Percentiles rank a stretch among this genome's conserved stretches.
These are phyloP conservation scores for Archaeoteleia sp. DNA, from an alignment of 2,888 invertebrate species.

Conservation along the genomic window DNA sequence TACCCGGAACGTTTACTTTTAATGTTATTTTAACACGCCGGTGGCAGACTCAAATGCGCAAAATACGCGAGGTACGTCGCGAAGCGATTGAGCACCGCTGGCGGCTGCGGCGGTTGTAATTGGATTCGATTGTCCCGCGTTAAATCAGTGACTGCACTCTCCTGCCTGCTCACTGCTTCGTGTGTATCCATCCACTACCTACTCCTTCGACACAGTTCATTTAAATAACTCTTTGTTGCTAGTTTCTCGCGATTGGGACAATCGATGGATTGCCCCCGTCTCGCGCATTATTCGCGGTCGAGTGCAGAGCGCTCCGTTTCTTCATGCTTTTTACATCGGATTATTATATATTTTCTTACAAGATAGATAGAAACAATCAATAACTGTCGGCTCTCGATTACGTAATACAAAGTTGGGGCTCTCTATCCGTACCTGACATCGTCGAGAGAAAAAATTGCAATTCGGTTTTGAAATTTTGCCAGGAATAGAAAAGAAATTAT, in stretches of 20 bases:
- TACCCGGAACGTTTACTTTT: too few species aligned
- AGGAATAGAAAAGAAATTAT: too few species aligned
- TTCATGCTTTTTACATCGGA: conserved; percentile 18
- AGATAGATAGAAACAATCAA: conserved; percentile 45
- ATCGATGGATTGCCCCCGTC: conserved; percentile 55
- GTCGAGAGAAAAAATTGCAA: conserved; percentile 42
- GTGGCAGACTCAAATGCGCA: conserved; percentile 8
- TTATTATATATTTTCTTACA: conserved; percentile 26
- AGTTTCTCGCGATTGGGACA: conserved; percentile 56
- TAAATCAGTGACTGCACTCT: conserved; percentile 73
- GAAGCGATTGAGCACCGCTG: conserved; percentile 66
- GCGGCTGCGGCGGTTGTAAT: conserved; percentile 71
- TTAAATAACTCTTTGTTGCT: conserved; percentile 62
- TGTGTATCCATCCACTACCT: conserved; percentile 67
- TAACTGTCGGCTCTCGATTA: conserved; percentile 48
- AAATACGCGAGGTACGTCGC: conserved; percentile 21
- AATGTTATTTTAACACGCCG: conserved; percentile 18
- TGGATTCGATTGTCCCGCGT: conserved; percentile 75
- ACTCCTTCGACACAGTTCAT: conserved; percentile 66
- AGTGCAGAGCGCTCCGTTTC: conserved; percentile 20
- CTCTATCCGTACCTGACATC: conserved; percentile 49
- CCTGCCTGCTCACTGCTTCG: conserved; percentile 62
- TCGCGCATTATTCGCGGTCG: conserved; percentile 22
- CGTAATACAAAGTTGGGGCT: conserved; percentile 45
- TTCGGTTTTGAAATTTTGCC: too few species aligned